These are phyloP conservation scores for Saimiri boliviensis DNA, from an alignment of 2,113 vertebrate genomes.

Conservation along the genomic window DNA sequence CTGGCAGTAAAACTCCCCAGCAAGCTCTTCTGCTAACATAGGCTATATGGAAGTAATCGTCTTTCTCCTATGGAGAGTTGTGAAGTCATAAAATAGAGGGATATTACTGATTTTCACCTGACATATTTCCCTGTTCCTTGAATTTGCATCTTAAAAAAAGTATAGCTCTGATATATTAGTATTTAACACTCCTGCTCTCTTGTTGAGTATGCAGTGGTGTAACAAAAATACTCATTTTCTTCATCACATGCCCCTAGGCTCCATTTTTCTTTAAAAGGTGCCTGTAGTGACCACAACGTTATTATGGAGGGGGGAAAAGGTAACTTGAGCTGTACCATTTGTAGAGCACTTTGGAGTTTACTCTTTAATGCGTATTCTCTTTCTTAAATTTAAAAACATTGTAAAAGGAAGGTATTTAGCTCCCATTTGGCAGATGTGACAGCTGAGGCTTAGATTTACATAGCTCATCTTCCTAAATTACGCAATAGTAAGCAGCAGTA, in stretches of 20 bases:
- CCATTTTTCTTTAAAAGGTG: background rate
- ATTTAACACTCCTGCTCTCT: background rate
- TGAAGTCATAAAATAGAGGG: constrained; percentile 67
- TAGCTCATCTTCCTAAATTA: too few species aligned
- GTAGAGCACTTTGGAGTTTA: background rate
- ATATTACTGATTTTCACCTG: constrained; percentile 66
- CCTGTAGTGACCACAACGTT: background rate
- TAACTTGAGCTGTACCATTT: background rate
- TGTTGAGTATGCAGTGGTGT: background rate
- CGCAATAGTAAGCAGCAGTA: background rate
- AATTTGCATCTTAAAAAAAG: constrained; percentile 72
- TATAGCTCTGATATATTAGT: constrained; percentile 72
- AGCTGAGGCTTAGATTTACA: background rate
- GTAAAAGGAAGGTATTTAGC: too few species aligned
- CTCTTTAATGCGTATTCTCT: background rate
- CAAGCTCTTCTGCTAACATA: constrained; percentile 65
- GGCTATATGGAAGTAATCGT: constrained; percentile 59
- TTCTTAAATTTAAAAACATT: background rate
- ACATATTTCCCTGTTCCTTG: constrained; percentile 68
- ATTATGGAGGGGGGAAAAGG: background rate
- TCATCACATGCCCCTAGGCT: too few species aligned
- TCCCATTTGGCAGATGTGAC: background rate
- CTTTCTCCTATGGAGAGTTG: constrained; percentile 70
- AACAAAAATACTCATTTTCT: background rate
- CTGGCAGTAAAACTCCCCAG: constrained; percentile 63